Base-by-base conservation (phyloP, 2,797 vertebrate species). In the Notolepis coatsorum region DNA sequence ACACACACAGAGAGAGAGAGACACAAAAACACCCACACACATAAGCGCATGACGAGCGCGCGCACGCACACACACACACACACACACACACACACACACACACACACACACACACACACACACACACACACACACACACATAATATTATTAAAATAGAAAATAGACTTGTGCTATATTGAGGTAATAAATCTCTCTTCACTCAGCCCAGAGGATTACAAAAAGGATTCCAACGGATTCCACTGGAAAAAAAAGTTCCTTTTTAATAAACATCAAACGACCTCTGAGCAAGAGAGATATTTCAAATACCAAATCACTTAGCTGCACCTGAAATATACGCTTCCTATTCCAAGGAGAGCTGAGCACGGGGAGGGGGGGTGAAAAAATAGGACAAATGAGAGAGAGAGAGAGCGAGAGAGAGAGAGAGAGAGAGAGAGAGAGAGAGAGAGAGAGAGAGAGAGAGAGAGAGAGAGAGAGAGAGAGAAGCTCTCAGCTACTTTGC, bases 221-320 rank as follows among this genome's bases (percentile, higher is more conserved):
- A 81, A 47, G 46, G 54, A 87, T 79, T 85, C 75, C 63, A 68
- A 66, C 66, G 74, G 64, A 86, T 71, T 75, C 67, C n/a, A 30
- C n/a, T 39, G 56, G 17, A 15, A n/a, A 56, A 72, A 85, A 82
- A 81, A 84, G 65, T 79, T 81, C 77, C 37, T 65, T 77, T 84
- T 86, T 84, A 75, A 82, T 85, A 86, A 79, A 83, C 81, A 88
- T 81, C 72, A 68, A 84, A 76, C 60, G 39, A 39, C 15, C 45
- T 48, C 54, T 17, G 69, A 80, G 74, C 56, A 53, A 72, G 65
- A 17, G n/a, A 81, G 62, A 75, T 56, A 73, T 85, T 84, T 82
- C 66, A 77, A 84, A 85, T 71, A 81, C 82, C 21, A 81, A 80
- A 68, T 85, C 72, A 77, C 48, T 23, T 70, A 74, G 79, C 55